Evolutionary conservation across 1,140 invertebrate genomes (phyloP), one percentile per base, ranked within the genome.

Genomic region (Himalopsyche phryganea): DNA sequence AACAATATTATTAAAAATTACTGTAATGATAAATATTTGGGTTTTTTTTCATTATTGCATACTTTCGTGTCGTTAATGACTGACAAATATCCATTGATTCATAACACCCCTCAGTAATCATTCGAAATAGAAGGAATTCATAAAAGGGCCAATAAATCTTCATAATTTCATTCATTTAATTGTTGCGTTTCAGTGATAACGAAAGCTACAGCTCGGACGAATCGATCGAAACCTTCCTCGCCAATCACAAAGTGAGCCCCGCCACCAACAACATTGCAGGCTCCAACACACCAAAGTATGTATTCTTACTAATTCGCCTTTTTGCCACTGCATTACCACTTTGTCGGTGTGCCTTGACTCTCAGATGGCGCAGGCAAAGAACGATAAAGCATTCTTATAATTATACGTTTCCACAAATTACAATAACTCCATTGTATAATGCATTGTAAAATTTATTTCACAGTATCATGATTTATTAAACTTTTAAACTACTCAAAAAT

Each of bases 151-250:
- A n/a, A n/a, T n/a, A n/a, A n/a, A n/a, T n/a, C n/a, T n/a, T n/a
- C n/a, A n/a, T n/a, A n/a, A n/a, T n/a, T n/a, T n/a, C n/a, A n/a
- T n/a, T n/a, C n/a, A n/a, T n/a, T n/a, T n/a, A n/a, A n/a, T n/a
- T n/a, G n/a, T n/a, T n/a, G n/a, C n/a, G n/a, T 69, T 71, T 0
- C 69, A 81, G 80, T 63, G 81, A 82, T 33, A 80, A 80, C 61
- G 80, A 81, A 60, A 81, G 79, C 68, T 81, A 81, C 72, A 81
- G 80, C 60, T 82, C 80, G 3, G 81, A 82, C 64, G 81, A 83
- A 66, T 82, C 80, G 0, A 80, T 83, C 42, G 80, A 78, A 58
- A 81, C 80, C 15, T 81, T 81, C 69, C 65, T 82, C 48, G 76
- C 80, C 15, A 81, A 81, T 62, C 79, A 81, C 70, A 81, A 80